These are phyloP conservation scores for Carposina sasakii DNA, from an alignment of 1,140 invertebrate genomes.

Conservation along the genomic window DNA sequence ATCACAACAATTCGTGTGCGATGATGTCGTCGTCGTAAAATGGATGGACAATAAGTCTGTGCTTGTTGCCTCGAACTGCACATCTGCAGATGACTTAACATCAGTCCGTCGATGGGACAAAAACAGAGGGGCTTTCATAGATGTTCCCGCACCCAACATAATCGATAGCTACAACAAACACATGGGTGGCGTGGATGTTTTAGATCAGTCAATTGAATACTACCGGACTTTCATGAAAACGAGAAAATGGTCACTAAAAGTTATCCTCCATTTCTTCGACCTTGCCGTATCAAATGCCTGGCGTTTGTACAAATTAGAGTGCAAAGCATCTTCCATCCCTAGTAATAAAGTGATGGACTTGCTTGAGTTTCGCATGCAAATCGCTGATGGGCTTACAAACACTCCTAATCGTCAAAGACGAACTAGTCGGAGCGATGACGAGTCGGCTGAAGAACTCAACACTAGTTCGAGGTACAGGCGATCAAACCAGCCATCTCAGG, in stretches of 20 bases:
- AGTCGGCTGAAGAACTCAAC: no score
- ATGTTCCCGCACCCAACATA: neutral
- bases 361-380: conserved; percentile 2
- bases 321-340: neutral
- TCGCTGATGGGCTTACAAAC: conserved; percentile 9
- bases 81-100: neutral
- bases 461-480: no score
- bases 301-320: conserved; percentile 5
- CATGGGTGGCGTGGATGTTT: conserved; percentile 11
- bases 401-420: no score
- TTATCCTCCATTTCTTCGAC: conserved; percentile 12
- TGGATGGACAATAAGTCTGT: conserved; percentile 16
- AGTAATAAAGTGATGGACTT: conserved; percentile 3
- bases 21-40: conserved; percentile 8
- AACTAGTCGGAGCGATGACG: no score
- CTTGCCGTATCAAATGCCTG: conserved; percentile 8
- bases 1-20: conserved; percentile 8
- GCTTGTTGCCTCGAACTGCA: conserved; percentile 16
- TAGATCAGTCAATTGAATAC: conserved; percentile 6
- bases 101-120: neutral
- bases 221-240: conserved; percentile 12
- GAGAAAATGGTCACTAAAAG: conserved; percentile 16
- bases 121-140: neutral
- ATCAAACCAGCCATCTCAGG: neutral
- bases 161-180: neutral